Percentiles rank a stretch among this genome's conserved stretches.
phyloP scores from a whole-genome alignment of 2,797 vertebrate species.

The Erpetoichthys calabaricus region DNA sequence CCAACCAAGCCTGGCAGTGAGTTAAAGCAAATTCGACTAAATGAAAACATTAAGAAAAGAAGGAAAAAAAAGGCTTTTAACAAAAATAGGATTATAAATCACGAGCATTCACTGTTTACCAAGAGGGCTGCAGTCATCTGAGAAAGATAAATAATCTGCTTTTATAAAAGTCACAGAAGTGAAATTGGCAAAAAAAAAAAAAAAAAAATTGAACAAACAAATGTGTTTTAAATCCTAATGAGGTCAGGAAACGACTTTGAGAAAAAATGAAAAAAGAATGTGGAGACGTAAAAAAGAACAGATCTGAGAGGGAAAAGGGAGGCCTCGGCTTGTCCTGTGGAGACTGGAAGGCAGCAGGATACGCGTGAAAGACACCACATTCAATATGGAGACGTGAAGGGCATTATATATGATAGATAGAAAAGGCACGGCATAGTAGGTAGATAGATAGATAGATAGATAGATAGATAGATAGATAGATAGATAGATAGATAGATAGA shows the following conservation, averaged over 20 bases:
- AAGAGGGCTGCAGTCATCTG: constrained; percentile 23
- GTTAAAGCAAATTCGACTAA: constrained; percentile 31
- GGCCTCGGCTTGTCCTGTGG: too few relatives aligned
- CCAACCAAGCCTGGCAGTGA: constrained; percentile 36
- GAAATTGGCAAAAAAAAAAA: constrained; percentile 16
- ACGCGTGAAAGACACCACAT: too few relatives aligned
- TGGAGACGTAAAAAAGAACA: neutral
- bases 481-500: too few relatives aligned
- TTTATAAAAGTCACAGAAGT: constrained; percentile 14
- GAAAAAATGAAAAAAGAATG: neutral
- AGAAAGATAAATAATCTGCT: constrained; percentile 23
- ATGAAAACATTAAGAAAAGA: constrained; percentile 29
- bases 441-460: too few relatives aligned
- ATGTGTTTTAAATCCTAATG: neutral
- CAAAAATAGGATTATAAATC: constrained; percentile 35
- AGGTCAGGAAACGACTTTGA: neutral
- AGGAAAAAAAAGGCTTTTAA: too few relatives aligned
- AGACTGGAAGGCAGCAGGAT: too few relatives aligned
- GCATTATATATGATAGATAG: too few relatives aligned
- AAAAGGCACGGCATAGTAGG: too few relatives aligned
- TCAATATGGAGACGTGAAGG: too few relatives aligned
- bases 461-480: too few relatives aligned
- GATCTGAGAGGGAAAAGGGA: too few relatives aligned
- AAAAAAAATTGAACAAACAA: constrained; percentile 39
- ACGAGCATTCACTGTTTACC: constrained; percentile 20